These are phyloP conservation scores for Scolanthus callimorphus DNA, from an alignment of 92 coral and sea anemone species.

Conservation along the genomic window DNA sequence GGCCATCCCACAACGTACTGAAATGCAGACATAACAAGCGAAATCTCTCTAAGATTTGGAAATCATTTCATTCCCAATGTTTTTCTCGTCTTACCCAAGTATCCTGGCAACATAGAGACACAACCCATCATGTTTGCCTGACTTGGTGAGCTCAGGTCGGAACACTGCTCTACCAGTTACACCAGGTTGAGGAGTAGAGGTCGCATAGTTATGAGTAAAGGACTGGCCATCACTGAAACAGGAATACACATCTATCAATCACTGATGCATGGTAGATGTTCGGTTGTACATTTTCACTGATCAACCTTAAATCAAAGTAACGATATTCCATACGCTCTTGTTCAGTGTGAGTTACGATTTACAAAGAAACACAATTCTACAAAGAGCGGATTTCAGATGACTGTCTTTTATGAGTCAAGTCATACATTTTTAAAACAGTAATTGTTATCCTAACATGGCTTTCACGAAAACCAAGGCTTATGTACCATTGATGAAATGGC, in stretches of 20 bases:
- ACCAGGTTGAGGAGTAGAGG: conserved; percentile 85
- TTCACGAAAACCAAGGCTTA: no score
- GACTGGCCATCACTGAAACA: conserved; percentile 7
- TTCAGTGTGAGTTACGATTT: no score
- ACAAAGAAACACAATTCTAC: no score
- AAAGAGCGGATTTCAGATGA: no score
- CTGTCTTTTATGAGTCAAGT: no score
- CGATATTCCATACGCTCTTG: neutral
- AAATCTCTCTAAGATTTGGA: neutral
- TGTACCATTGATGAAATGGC: no score
- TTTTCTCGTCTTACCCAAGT: conserved; percentile 66
- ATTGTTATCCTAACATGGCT: no score
- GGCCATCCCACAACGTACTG: conserved; percentile 90
- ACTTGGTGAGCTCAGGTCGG: conserved; percentile 71
- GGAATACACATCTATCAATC: no score
- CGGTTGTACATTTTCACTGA: neutral
- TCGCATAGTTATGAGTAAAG: conserved; percentile 26
- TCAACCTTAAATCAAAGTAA: neutral
- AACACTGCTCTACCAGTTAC: conserved; percentile 76
- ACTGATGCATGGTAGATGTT: no score
- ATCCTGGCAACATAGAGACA: conserved; percentile 85
- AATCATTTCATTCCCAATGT: neutral
- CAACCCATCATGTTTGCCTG: conserved; percentile 91
- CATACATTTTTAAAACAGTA: no score
- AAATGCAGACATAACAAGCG: conserved; percentile 1